A percentile compares a stretch with the other conserved stretches of the same genome.
Evolutionary conservation across 1,140 invertebrate genomes (phyloP).

Genomic region (Venturia canescens): DNA sequence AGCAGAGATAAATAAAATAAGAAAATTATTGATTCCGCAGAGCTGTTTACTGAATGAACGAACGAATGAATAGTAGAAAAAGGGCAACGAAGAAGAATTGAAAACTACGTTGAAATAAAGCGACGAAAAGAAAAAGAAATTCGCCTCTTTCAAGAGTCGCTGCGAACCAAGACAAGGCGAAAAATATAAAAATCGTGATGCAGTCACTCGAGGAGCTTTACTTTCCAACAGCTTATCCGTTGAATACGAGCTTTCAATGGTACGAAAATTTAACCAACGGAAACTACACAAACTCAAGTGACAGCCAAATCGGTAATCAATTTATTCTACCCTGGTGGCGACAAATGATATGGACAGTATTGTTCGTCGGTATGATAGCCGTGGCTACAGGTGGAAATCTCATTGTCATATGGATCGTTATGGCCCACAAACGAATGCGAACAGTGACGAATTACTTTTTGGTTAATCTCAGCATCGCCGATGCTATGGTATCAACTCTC

Average conservation of each 20-base stretch:
- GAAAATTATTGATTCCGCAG: too few relatives aligned
- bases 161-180: not conserved
- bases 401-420: constrained; percentile 96
- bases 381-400: constrained; percentile 95
- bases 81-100: not conserved
- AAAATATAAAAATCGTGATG: constrained; percentile 50
- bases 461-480: constrained; percentile 95
- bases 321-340: constrained; percentile 92
- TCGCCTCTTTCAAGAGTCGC: not conserved
- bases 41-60: not conserved
- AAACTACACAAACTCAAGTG: constrained; percentile 64
- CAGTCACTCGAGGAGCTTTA: constrained; percentile 58
- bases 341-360: constrained; percentile 88
- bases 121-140: not conserved
- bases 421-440: constrained; percentile 93
- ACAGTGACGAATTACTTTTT: constrained; percentile 98
- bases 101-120: not conserved
- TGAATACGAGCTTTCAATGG: constrained; percentile 54
- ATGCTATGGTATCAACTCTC: constrained; percentile 93
- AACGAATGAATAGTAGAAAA: not conserved
- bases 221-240: constrained; percentile 54
- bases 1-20: too few relatives aligned
- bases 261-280: constrained; percentile 59
- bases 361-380: constrained; percentile 92
- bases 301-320: constrained; percentile 65